phyloP scores from a whole-genome alignment of 2,888 invertebrate species.

The Sclerodermus sp. region DNA sequence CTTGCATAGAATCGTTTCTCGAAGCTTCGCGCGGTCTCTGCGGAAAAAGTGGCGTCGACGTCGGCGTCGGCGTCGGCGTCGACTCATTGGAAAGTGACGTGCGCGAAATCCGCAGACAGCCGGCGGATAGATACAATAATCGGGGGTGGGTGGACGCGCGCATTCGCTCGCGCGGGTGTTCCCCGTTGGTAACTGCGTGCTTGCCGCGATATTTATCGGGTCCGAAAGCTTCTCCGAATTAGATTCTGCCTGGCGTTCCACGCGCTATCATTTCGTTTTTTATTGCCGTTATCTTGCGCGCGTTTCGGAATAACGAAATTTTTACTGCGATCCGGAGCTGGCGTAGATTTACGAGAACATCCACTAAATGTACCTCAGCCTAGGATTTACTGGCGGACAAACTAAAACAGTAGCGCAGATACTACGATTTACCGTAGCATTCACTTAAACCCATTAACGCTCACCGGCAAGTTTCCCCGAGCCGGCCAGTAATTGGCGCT shows the following conservation, averaged over 20 bases:
- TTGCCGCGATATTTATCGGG: too few species aligned
- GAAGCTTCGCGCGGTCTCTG: background rate
- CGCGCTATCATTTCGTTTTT: background rate
- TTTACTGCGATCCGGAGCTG: background rate
- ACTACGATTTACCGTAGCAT: constrained; percentile 35
- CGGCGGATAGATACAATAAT: too few species aligned
- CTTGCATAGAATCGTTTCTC: constrained; percentile 10
- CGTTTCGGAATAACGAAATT: background rate
- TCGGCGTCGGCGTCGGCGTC: too few species aligned
- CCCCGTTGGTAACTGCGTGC: too few species aligned
- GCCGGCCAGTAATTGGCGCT: constrained; percentile 28
- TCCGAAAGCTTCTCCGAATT: too few species aligned
- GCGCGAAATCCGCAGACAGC: too few species aligned
- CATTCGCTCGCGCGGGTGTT: too few species aligned
- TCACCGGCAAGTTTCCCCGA: constrained; percentile 23
- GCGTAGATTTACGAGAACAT: constrained; percentile 21
- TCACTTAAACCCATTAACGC: constrained; percentile 38
- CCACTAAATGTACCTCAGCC: constrained; percentile 22
- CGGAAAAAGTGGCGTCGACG: too few species aligned
- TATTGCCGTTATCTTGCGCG: background rate
- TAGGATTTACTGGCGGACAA: constrained; percentile 27
- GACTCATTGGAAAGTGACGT: too few species aligned
- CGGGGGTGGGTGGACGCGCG: too few species aligned
- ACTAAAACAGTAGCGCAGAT: constrained; percentile 27
- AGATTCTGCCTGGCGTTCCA: too few species aligned